These are phyloP conservation scores for Drosophila rufa DNA, from an alignment of 1,140 invertebrate species.

Conservation along the genomic window DNA sequence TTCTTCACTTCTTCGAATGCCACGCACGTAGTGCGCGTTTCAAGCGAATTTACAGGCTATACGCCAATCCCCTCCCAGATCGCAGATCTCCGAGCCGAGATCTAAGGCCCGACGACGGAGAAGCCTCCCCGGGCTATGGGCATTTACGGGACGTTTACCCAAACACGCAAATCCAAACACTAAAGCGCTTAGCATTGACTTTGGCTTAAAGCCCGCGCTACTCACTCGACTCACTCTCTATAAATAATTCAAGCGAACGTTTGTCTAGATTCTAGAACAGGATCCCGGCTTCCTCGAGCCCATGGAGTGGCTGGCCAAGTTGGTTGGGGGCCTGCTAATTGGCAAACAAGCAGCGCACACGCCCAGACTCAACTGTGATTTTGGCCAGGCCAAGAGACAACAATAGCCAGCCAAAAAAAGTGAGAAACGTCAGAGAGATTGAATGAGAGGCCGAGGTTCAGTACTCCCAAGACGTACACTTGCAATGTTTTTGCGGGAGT, in stretches of 20 bases:
- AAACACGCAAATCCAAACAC: slow-evolving; percentile 46
- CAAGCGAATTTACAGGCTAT: slow-evolving; percentile 70
- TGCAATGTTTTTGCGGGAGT: not conserved
- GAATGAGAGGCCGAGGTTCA: slow-evolving; percentile 1
- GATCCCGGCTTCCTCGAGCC: slow-evolving; percentile 44
- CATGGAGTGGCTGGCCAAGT: slow-evolving; percentile 5
- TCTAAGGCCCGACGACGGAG: slow-evolving; percentile 28
- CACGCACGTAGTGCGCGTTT: slow-evolving; percentile 69
- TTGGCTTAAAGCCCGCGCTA: slow-evolving; percentile 15
- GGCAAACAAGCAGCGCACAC: slow-evolving; percentile 52
- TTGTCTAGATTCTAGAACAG: slow-evolving; percentile 61
- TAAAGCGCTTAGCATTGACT: slow-evolving; percentile 43
- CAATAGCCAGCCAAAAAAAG: slow-evolving; percentile 1
- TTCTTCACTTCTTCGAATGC: slow-evolving; percentile 60
- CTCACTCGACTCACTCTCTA: slow-evolving; percentile 54
- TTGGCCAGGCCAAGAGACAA: slow-evolving; percentile 39
- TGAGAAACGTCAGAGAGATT: not conserved
- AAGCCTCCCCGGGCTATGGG: slow-evolving; percentile 7
- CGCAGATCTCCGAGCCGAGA: slow-evolving; percentile 58
- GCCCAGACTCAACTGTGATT: slow-evolving; percentile 57
- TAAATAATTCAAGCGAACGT: slow-evolving; percentile 67
- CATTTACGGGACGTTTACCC: slow-evolving; percentile 50
- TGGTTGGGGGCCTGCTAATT: slow-evolving; percentile 57
- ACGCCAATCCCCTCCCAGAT: slow-evolving; percentile 50
- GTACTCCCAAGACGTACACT: not conserved